Conservation (phyloP, 2,888 invertebrate genomes). For the Microdon myrmicae region DNA sequence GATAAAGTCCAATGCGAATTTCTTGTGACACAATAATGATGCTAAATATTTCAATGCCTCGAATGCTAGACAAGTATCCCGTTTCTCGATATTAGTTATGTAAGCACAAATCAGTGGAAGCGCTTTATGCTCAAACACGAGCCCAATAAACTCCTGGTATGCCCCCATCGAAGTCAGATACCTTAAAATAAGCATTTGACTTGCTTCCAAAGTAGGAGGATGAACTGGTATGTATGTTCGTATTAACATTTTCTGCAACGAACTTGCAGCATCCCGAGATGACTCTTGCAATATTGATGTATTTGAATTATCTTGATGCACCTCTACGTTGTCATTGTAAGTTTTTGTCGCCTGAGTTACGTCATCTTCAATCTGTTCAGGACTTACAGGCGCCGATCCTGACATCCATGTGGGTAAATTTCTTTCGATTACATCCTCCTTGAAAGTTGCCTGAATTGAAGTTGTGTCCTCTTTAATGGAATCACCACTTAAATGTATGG, state of each 20-base stretch:
- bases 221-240: slow-evolving; percentile 79
- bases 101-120: slow-evolving; percentile 90
- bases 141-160: slow-evolving; percentile 95
- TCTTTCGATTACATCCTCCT: slow-evolving; percentile 59
- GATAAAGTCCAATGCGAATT: slow-evolving; percentile 96
- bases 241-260: slow-evolving; percentile 57
- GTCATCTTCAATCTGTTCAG: slow-evolving; percentile 56
- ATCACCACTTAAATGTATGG: slow-evolving; percentile 56
- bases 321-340: slow-evolving; percentile 54
- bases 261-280: slow-evolving; percentile 60
- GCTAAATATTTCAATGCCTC: slow-evolving; percentile 96
- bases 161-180: slow-evolving; percentile 98
- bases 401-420: slow-evolving; percentile 60
- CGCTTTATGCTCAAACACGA: slow-evolving; percentile 93
- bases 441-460: neutral
- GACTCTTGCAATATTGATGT: slow-evolving; percentile 63
- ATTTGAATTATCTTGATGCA: slow-evolving; percentile 60
- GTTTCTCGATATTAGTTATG: slow-evolving; percentile 86
- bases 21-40: slow-evolving; percentile 95
- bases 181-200: slow-evolving; percentile 90
- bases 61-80: slow-evolving; percentile 92
- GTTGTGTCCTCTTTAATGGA: neutral
- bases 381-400: slow-evolving; percentile 63
- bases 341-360: slow-evolving; percentile 6
- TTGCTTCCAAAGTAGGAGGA: slow-evolving; percentile 88